Evolutionary conservation across 2,113 vertebrate genomes (phyloP), one percentile per base, ranked within the genome.

Genomic region (Salvelinus alpinus): DNA sequence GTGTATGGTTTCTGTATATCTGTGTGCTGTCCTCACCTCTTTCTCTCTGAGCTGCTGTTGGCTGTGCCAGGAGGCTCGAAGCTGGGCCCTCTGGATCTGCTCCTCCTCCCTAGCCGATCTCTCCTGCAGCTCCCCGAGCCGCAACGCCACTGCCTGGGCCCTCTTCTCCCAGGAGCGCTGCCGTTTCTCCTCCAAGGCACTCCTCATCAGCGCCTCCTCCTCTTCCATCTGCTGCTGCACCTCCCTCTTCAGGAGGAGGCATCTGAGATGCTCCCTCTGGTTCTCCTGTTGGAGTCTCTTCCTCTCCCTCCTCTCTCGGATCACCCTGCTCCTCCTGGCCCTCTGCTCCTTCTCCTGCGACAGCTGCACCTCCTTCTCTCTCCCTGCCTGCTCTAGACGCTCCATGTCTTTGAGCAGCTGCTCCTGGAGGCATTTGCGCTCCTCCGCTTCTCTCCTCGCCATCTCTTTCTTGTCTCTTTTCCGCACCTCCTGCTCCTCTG

Each of bases 201-300:
- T 84, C 78, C 84, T 91, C 76, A 65, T 76, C 6, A 88, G 86
- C 0, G 74, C 85, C 73, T 91, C 83, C 78, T 92, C 91, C 0
- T 91, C 90, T 70, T 88, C 88, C 64, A 64, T 66, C 82, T 90
- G 90, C 74, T 91, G 91, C 76, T 93, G 91, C 3, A 82, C 78
- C 76, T 92, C 88, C 59, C 85, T 87, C 69, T 91, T 94, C 0
- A 92, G 84, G 1, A 94, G 89, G 44, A 92, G 74, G 80, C 93
- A 90, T 3, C 87, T 87, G 3, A 95, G 85, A 0, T 90, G 80
- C 68, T 94, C 91, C 25, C 82, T 90, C 0, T 83, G 84, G 22
- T 93, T 93, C 57, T 82, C 86, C 68, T 91, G 85, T 54, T 80
- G 89, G 62, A 90, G 80, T 82, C 81, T 88, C 48, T 59, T 89